Base-by-base conservation (phyloP, 2,888 invertebrate genomes). In the Rhamphomyia laevipes region DNA sequence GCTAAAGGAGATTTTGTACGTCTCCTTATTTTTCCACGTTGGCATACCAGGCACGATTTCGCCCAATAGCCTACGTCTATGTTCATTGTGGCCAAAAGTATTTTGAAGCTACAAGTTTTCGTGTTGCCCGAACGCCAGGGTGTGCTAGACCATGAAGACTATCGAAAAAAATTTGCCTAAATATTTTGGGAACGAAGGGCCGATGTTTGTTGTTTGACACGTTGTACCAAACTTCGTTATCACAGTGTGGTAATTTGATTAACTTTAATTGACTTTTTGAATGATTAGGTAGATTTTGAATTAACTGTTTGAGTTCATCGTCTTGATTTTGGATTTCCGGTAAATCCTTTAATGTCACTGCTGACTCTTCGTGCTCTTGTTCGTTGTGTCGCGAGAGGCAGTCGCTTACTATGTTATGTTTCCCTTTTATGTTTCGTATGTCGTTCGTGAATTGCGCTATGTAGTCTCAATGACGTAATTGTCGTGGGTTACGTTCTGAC, bases 401-500 rank as follows among this genome's bases (percentile, higher is more conserved):
- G 12, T 50, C 50, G 11, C 47, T 47, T 27, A 47, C 40, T 9
- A 43, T 18, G 30, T 47, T 50, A 12, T 51, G 23, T n/a, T 30
- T 38, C 16, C 47, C 47, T 17, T 23, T 12, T n/a, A 50, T 23
- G 41, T 50, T 40, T 33, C 31, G 18, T 12, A 50, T 35, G 23
- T 40, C 35, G 35, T 43, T 47, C 3, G 47, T 41, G 17, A 31
- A 51, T 18, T 47, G 38, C 4, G 27, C n/a, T 18, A 47, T 62
- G 16, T 54, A 61, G 43, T 63, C 59, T 1, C 68, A 51, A 11
- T 66, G 59, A 0, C 65, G 50, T 12, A 56, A 54, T 47, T 66
- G 64, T 6, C 64, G 44, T 4, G 65, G 65, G 3, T 62, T 56
- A 10, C 59, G 58, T 1, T 59, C 59, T 9, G 51, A 23, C 7